Percentiles rank a stretch among this genome's conserved stretches.
Conservation (phyloP, 64 coral and sea anemone species). For the Montipora cactus region DNA sequence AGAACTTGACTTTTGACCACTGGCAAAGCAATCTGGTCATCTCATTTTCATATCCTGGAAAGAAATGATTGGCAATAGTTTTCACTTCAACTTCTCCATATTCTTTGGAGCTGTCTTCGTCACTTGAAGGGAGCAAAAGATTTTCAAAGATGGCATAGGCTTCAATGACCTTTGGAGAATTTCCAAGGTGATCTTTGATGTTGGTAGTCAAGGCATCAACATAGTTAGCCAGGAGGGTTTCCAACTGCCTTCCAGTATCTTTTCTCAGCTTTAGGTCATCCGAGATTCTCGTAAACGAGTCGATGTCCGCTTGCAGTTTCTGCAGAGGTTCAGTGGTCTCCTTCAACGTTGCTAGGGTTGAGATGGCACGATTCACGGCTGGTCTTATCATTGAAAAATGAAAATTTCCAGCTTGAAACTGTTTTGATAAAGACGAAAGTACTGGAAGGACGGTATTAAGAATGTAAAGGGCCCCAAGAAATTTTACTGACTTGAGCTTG, state of each 20-base stretch:
- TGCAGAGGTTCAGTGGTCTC: not conserved
- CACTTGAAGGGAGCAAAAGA: not conserved
- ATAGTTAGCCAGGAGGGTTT: conserved; percentile 11
- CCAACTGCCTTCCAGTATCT: conserved; percentile 28
- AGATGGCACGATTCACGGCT: conserved; percentile 25
- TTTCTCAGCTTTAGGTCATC: not conserved
- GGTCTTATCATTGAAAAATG: conserved; percentile 63
- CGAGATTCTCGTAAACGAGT: conserved; percentile 7
- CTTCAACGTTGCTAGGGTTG: not conserved
- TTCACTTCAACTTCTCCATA: conserved; percentile 37
- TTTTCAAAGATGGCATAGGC: conserved; percentile 54
- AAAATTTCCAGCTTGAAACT: conserved; percentile 68
- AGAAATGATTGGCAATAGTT: not conserved
- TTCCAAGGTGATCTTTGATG: conserved; percentile 26
- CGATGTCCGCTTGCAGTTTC: not conserved
- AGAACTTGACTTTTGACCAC: conserved; percentile 41
- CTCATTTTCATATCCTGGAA: not conserved
- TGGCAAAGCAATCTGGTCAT: conserved; percentile 42
- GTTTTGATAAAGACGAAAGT: conserved; percentile 57
- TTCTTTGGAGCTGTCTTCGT: conserved; percentile 4
- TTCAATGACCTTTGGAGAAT: not conserved
- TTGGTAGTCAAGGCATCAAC: conserved; percentile 3
- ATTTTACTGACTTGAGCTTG: conserved; percentile 52
- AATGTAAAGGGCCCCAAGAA: conserved; percentile 59
- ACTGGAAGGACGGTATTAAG: conserved; percentile 49